Base-by-base conservation (phyloP, 2,888 invertebrate species). In the Sinelater perroti region DNA sequence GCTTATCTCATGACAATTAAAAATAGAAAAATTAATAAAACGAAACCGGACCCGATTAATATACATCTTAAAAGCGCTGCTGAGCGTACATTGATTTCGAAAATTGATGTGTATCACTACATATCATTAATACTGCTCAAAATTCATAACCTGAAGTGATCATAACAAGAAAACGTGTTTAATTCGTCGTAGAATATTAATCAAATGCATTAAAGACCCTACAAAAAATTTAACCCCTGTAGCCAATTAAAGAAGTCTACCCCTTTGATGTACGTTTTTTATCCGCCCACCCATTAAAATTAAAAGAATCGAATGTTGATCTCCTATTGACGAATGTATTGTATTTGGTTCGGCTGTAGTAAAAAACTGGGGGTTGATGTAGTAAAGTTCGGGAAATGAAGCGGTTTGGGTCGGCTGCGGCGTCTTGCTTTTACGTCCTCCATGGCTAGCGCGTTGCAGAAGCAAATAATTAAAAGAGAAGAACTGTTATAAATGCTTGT, bases 181-280 rank as follows among this genome's bases (percentile, higher is more conserved):
- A 52, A 44, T 44, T 42, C 52, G 30, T 52, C 35, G 44, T 52
- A 44, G 42, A 52, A 42, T 52, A 52, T 52, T 52, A 52, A 52
- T 52, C 52, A 33, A 51, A 51, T 51, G 26, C 35, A 50, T 28
- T 38, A 50, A 24, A 49, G 31, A 33, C 1, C 8, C 11, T 16
- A 40, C 24, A 50, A 49, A 49, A 50, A 50, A 50, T 50, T 1
- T 11, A 13, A 50, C 35, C 50, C 50, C 18, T 50, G 36, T 26
- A 38, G 18, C 38, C 36, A 50, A 50, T 50, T 50, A 50, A 50
- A 50, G 18, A 50, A 46, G 46, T 38, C 51, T 51, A 51, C 51
- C 51, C 50, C 51, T 51, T 51, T 51, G 40, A 40, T 51, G 51
- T 51, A 51, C 17, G 8, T 42, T 40, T 51, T 40, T 31, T 51